phyloP scores from a whole-genome alignment of 2,113 vertebrate genomes.

The Atlantisia rogersi region DNA sequence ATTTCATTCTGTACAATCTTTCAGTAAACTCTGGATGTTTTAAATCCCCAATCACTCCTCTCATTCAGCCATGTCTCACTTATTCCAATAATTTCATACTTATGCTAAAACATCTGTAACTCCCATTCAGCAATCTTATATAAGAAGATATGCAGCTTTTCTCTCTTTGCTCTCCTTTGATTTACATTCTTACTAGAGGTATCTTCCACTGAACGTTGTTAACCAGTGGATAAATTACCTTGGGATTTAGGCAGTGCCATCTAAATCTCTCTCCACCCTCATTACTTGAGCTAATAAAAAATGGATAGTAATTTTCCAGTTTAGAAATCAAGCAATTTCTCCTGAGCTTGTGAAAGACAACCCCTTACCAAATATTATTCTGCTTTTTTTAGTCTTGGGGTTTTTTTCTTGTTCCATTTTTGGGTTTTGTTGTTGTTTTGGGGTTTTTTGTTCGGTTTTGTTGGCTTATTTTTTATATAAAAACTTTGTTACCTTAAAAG shows the following conservation, averaged over 20 bases:
- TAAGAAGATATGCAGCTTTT: not conserved
- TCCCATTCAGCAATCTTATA: conserved; percentile 3
- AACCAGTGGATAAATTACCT: not conserved
- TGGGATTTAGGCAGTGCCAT: not conserved
- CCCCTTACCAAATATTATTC: not conserved
- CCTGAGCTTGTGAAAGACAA: not conserved
- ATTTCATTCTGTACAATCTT: not conserved
- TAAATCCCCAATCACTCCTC: conserved; percentile 23
- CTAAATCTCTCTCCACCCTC: conserved; percentile 16
- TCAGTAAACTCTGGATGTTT: conserved; percentile 8
- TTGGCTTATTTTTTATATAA: not conserved
- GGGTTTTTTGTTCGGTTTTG: too few species aligned
- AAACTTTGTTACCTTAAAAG: not conserved
- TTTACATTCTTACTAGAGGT: conserved; percentile 3
- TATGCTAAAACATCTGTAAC: conserved; percentile 29
- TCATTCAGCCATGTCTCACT: conserved; percentile 13
- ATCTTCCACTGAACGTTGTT: conserved; percentile 8
- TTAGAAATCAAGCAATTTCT: not conserved
- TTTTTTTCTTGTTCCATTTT: not conserved
- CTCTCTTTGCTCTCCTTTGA: not conserved
- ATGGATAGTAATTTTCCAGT: not conserved
- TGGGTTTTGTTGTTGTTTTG: not conserved
- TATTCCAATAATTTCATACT: not conserved
- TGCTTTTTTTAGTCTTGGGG: not conserved
- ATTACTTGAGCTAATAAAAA: not conserved